These are phyloP conservation scores for Drosophila athabasca DNA, from an alignment of 1,140 invertebrate species.

Conservation along the genomic window DNA sequence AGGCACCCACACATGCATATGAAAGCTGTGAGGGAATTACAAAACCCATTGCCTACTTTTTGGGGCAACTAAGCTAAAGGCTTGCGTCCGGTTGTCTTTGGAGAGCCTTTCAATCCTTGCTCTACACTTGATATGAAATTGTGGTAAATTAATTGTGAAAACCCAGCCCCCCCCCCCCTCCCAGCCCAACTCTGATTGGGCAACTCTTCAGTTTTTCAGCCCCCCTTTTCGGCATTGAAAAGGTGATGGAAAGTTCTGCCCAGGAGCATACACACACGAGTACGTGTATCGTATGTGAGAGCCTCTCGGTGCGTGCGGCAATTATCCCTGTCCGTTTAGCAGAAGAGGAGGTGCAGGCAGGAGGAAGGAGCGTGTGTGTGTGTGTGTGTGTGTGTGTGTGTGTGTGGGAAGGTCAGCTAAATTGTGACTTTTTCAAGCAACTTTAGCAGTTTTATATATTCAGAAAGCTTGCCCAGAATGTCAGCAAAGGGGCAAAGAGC, in stretches of 20 bases:
- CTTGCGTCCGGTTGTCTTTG: background rate
- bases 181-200: background rate
- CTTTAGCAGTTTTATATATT: conserved; percentile 69
- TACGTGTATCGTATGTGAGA: conserved; percentile 15
- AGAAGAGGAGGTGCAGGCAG: background rate
- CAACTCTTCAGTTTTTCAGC: background rate
- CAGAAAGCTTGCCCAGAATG: conserved; percentile 28
- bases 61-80: conserved; percentile 6
- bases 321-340: conserved; percentile 38
- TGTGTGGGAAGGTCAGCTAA: conserved; percentile 12
- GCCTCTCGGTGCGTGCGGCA: conserved; percentile 28
- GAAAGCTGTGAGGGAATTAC: conserved; percentile 19
- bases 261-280: no score
- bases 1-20: conserved; percentile 2
- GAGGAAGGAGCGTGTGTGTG: background rate
- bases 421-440: conserved; percentile 63
- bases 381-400: background rate
- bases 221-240: background rate
- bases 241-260: conserved; percentile 5
- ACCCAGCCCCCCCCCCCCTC: no score
- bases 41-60: conserved; percentile 56
- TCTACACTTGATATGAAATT: conserved; percentile 62
- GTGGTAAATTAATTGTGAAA: conserved; percentile 72
- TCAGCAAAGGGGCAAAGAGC: background rate
- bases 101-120: no score